These are phyloP conservation scores for Ptyas mucosa DNA, from an alignment of 2,113 vertebrate genomes.

Conservation along the genomic window DNA sequence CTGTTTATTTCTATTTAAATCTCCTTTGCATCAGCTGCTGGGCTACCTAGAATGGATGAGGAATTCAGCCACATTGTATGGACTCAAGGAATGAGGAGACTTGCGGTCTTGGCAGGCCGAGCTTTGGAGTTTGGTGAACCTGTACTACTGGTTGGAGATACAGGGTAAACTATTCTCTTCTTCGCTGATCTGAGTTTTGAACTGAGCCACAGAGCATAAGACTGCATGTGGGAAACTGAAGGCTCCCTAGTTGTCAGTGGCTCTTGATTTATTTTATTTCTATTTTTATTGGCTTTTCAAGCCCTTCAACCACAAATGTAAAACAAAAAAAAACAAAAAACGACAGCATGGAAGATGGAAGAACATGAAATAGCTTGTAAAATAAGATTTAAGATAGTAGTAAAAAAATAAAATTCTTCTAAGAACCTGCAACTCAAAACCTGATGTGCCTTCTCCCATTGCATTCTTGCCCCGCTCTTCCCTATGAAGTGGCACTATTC, in stretches of 20 bases:
- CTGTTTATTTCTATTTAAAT: neutral
- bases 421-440: neutral
- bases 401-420: neutral
- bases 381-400: neutral
- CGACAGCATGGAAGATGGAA: neutral
- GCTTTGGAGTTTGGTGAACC: constrained; percentile 90
- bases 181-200: neutral
- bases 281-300: neutral
- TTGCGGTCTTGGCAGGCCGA: constrained; percentile 85
- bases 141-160: constrained; percentile 91
- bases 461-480: neutral
- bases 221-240: neutral
- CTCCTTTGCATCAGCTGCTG: constrained; percentile 57
- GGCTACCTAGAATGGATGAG: constrained; percentile 71
- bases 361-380: neutral
- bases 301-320: neutral
- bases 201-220: neutral
- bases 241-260: neutral
- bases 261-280: neutral
- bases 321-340: neutral
- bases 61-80: constrained; percentile 90
- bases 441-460: neutral
- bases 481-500: neutral
- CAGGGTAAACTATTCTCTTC: constrained; percentile 76
- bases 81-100: constrained; percentile 84